phyloP scores from a whole-genome alignment of 2,888 invertebrate species.

The Palloptera scutellata region DNA sequence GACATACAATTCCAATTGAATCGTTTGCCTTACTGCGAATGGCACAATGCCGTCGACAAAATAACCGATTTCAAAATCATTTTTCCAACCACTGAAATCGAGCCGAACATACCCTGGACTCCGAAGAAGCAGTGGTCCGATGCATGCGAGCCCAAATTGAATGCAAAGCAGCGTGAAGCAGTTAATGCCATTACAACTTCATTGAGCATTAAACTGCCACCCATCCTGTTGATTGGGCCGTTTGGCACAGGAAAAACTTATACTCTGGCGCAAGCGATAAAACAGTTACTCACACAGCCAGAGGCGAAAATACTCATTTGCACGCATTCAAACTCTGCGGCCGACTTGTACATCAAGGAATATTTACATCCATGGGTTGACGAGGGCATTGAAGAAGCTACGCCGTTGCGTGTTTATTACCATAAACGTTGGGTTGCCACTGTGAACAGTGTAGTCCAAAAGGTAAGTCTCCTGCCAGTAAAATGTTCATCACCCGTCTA shows the following conservation, averaged over 20 bases:
- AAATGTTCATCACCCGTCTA: no score
- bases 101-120: slow-evolving; percentile 75
- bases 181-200: slow-evolving; percentile 79
- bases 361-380: slow-evolving; percentile 81
- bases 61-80: slow-evolving; percentile 75
- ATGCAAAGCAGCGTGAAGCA: slow-evolving; percentile 81
- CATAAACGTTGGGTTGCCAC: slow-evolving; percentile 81
- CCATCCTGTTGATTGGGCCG: slow-evolving; percentile 78
- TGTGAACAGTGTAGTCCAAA: slow-evolving; percentile 74
- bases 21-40: slow-evolving; percentile 82
- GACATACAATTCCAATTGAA: slow-evolving; percentile 85
- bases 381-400: slow-evolving; percentile 71
- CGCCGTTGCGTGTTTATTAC: slow-evolving; percentile 81
- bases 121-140: slow-evolving; percentile 75
- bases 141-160: slow-evolving; percentile 71
- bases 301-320: slow-evolving; percentile 79
- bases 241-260: slow-evolving; percentile 91
- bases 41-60: slow-evolving; percentile 83
- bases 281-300: slow-evolving; percentile 71
- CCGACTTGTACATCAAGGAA: slow-evolving; percentile 84
- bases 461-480: slow-evolving; percentile 61
- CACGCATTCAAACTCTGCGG: slow-evolving; percentile 88
- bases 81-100: slow-evolving; percentile 73
- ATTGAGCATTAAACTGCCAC: slow-evolving; percentile 70
- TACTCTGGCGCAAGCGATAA: slow-evolving; percentile 79